Base-by-base conservation (phyloP, 2,888 invertebrate genomes). In the Cactoblastis cactorum region DNA sequence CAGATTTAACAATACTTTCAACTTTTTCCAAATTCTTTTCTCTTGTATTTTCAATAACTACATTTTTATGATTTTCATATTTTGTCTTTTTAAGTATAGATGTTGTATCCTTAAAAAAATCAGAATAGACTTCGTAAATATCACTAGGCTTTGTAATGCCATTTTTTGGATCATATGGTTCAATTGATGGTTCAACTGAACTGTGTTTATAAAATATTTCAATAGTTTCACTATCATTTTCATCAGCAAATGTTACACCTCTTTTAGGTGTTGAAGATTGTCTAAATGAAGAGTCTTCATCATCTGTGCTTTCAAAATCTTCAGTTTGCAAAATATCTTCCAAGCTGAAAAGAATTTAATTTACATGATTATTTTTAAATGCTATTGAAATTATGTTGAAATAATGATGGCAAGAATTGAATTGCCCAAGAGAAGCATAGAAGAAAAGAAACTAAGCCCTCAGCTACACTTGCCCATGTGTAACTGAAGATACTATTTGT, bases 131-230 rank as follows among this genome's bases (percentile, higher is more conserved):
- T 62, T 67, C 59, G 71, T 89, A 89, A 45, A 90, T 64, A 65
- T 90, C 90, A 69, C 83, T 84, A 35, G 90, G 90, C 60, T 83
- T 89, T 22, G 56, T 57, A 41, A 90, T 79, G 22, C 83, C 86
- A 52, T 66, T 69, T 4, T 67, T 57, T 51, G 71, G 59, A 59
- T 78, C 59, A 62, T 78, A 85, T 11, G 65, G 59, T 50, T 71
- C 60, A 33, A 38, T 62, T 34, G 54, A 57, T 41, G 80, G 67
- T 51, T 71, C 65, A 37, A 64, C 53, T 34, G 77, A 57, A 60
- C 79, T 80, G 57, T 90, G 90, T 45, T 69, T 69, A 56, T 89
- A 89, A 49, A 61, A 66, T 43, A 90, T 51, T 54, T 85, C 74
- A 57, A 87, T 46, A 49, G 84, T 84, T 65, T 80, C 71, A 71